Evolutionary conservation across 2,797 vertebrate species (phyloP).

Genomic region (Eulemur albifrons): DNA sequence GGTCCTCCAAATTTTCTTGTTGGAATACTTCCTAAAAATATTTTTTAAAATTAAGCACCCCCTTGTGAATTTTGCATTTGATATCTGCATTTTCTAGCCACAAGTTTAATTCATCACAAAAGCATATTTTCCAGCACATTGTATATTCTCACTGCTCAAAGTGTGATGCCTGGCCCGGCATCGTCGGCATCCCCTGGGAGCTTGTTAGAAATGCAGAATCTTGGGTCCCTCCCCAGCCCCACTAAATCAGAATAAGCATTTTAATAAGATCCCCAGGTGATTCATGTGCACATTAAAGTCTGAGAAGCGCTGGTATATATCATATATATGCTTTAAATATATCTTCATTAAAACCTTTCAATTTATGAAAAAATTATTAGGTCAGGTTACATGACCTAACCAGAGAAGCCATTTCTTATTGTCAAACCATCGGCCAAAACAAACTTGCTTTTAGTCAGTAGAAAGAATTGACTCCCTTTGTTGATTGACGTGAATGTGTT

Average conservation of each 20-base stretch:
- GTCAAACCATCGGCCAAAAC: background rate
- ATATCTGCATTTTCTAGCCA: constrained; percentile 7
- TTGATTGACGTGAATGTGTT: constrained; percentile 25
- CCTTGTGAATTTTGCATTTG: background rate
- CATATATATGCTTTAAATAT: background rate
- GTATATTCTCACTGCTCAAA: background rate
- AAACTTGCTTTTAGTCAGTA: constrained; percentile 13
- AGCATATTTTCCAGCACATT: background rate
- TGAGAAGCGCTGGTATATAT: constrained; percentile 14
- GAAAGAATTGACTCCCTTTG: constrained; percentile 16
- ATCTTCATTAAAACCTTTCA: constrained; percentile 46
- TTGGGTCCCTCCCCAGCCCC: background rate
- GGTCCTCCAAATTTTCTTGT: background rate
- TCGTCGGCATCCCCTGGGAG: background rate
- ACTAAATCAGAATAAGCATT: constrained; percentile 45
- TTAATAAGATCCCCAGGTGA: constrained; percentile 40
- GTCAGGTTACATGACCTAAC: background rate
- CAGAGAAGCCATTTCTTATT: constrained; percentile 45
- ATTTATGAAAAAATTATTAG: constrained; percentile 38
- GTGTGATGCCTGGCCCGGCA: background rate
- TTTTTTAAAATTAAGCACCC: background rate
- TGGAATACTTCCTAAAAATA: background rate
- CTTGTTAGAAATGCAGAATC: constrained; percentile 38
- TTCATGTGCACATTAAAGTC: constrained; percentile 31
- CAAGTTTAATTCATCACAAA: constrained; percentile 17